Conservation (phyloP, 2,113 vertebrate species). For the Progne subis region DNA sequence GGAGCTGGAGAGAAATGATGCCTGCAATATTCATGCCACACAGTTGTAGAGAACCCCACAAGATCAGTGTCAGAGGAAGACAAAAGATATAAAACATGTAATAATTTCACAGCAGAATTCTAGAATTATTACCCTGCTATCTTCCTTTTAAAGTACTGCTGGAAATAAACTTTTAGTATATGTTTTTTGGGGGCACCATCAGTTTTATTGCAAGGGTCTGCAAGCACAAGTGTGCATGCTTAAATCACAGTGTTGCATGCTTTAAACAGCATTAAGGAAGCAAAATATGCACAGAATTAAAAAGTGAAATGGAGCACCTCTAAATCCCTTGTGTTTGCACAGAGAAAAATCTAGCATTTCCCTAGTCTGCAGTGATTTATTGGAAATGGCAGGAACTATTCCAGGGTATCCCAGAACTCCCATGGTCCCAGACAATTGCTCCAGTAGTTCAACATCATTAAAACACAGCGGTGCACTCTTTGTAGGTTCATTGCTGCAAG, state of each 20-base stretch:
- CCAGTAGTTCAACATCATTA: not conserved
- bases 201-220: not conserved
- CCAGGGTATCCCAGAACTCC: not conserved
- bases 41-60: not conserved
- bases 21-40: not conserved
- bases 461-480: fast-evolving
- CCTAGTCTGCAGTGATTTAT: not conserved
- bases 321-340: not conserved
- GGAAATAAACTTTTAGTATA: not conserved
- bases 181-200: not conserved
- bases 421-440: not conserved
- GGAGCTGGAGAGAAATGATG: not conserved
- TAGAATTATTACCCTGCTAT: not conserved
- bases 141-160: not conserved
- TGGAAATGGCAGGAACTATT: not conserved
- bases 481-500: not conserved
- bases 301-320: not conserved
- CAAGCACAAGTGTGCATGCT: not conserved
- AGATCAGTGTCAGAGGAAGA: not conserved
- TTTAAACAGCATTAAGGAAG: not conserved
- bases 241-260: not conserved
- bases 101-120: not conserved
- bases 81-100: not conserved
- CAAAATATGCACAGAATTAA: not conserved
- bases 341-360: not conserved